These are phyloP conservation scores for Brachystomella parvula DNA, from an alignment of 1,140 invertebrate species.

Conservation along the genomic window DNA sequence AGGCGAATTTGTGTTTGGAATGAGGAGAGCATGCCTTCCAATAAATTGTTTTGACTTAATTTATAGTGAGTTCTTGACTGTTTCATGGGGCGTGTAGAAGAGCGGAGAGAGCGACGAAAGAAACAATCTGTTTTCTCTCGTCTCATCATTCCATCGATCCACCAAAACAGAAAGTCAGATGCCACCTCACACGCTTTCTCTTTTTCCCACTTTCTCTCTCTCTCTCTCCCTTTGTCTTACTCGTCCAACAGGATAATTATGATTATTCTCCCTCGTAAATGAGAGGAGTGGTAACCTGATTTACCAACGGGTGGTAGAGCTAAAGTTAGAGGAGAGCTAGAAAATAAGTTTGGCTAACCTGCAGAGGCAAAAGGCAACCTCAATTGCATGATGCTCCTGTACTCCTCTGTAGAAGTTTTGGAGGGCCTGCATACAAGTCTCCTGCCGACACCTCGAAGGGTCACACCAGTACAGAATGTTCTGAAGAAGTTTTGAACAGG, in stretches of 20 bases:
- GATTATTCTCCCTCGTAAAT: background rate
- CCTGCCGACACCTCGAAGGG: slow-evolving; percentile 62
- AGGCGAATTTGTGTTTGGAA: background rate
- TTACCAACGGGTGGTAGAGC: background rate
- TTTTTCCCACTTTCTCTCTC: no score
- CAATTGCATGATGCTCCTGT: slow-evolving; percentile 66
- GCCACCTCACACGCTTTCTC: background rate
- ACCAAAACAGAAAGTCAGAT: background rate
- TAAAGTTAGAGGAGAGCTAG: background rate
- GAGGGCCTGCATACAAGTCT: slow-evolving; percentile 78
- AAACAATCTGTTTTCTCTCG: background rate
- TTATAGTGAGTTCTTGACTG: slow-evolving; percentile 11
- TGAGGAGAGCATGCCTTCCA: background rate
- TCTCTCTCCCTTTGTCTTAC: no score
- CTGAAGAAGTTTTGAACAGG: slow-evolving; percentile 50
- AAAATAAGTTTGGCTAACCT: slow-evolving; percentile 56
- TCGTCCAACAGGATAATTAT: background rate
- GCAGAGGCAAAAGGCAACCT: slow-evolving; percentile 85
- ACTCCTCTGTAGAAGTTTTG: slow-evolving; percentile 73
- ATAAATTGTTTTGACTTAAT: slow-evolving; percentile 6
- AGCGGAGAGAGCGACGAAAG: background rate
- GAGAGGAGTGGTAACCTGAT: background rate
- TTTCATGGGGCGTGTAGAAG: background rate
- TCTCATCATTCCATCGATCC: background rate
- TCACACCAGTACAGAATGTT: slow-evolving; percentile 74